phyloP scores from a whole-genome alignment of 1,140 invertebrate species.

The Ceratina australensis region DNA sequence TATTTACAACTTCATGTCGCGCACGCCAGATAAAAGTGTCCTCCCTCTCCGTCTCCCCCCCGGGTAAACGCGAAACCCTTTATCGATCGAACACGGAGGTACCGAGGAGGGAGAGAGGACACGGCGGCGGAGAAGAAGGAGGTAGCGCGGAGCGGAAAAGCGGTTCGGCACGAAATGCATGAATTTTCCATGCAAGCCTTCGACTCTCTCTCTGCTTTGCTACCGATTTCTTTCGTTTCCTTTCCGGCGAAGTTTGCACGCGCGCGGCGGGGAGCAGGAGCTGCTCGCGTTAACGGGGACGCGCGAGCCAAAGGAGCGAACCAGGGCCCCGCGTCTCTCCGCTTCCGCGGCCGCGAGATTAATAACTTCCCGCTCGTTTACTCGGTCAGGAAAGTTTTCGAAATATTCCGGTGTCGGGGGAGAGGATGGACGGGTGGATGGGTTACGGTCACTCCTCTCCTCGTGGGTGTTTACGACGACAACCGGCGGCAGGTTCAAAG shows the following conservation, averaged over 20 bases:
- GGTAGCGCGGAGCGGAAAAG: slow-evolving; percentile 21
- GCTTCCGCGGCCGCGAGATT: slow-evolving; percentile 52
- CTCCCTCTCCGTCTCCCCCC: too few relatives aligned
- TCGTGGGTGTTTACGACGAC: neutral
- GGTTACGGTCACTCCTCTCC: neutral
- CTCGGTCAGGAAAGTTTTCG: slow-evolving; percentile 40
- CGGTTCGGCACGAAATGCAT: slow-evolving; percentile 52
- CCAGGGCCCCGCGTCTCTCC: neutral
- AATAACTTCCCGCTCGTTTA: slow-evolving; percentile 59
- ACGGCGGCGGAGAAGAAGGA: slow-evolving; percentile 1
- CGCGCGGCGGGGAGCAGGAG: too few relatives aligned
- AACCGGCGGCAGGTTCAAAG: neutral
- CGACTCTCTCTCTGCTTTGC: slow-evolving; percentile 13
- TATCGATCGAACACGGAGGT: slow-evolving; percentile 46
- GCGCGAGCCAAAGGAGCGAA: slow-evolving; percentile 25
- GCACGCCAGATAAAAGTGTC: slow-evolving; percentile 45
- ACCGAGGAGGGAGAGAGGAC: slow-evolving; percentile 19
- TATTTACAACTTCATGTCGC: slow-evolving; percentile 44
- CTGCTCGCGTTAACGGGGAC: slow-evolving; percentile 43
- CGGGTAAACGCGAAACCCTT: slow-evolving; percentile 50
- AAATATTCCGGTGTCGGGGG: neutral
- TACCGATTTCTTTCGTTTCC: slow-evolving; percentile 46
- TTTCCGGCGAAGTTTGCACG: neutral
- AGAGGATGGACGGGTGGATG: too few relatives aligned
- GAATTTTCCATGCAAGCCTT: slow-evolving; percentile 58